Percentiles rank a stretch among this genome's conserved stretches.
Evolutionary conservation across 2,113 vertebrate genomes (phyloP).

Genomic region (Bambusicola thoracicus): DNA sequence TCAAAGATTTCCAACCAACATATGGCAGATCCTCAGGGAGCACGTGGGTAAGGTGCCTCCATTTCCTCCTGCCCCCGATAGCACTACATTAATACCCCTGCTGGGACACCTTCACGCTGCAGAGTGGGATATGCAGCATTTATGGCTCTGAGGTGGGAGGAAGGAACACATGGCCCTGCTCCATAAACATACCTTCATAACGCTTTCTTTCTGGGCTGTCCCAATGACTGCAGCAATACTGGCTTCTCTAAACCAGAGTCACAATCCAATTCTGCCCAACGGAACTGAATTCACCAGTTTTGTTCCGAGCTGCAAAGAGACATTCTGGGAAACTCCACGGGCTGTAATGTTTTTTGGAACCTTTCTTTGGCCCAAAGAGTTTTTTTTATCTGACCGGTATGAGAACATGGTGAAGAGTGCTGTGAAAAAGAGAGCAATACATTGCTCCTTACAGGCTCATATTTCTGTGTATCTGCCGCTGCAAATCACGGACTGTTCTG

Average conservation of each 20-base stretch:
- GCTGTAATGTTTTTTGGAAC: background rate
- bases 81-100: conserved; percentile 21
- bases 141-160: conserved; percentile 19
- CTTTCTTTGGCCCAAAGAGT: background rate
- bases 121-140: conserved; percentile 22
- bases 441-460: conserved; percentile 25
- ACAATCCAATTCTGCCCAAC: background rate
- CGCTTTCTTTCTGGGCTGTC: background rate
- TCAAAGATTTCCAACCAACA: conserved; percentile 44
- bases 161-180: conserved; percentile 27
- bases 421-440: conserved; percentile 31
- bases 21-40: background rate
- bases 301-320: background rate
- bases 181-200: background rate
- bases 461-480: conserved; percentile 48
- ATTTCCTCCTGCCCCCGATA: conserved; percentile 39
- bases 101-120: conserved; percentile 25
- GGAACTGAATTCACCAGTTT: background rate
- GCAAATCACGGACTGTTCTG: conserved; percentile 30
- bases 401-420: conserved; percentile 28
- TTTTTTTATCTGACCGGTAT: conserved; percentile 8
- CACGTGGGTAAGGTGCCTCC: conserved; percentile 25
- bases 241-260: background rate
- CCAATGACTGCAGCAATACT: background rate
- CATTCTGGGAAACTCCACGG: background rate